Conservation (phyloP, 2,113 vertebrate genomes). For the Sinosuthora webbiana region DNA sequence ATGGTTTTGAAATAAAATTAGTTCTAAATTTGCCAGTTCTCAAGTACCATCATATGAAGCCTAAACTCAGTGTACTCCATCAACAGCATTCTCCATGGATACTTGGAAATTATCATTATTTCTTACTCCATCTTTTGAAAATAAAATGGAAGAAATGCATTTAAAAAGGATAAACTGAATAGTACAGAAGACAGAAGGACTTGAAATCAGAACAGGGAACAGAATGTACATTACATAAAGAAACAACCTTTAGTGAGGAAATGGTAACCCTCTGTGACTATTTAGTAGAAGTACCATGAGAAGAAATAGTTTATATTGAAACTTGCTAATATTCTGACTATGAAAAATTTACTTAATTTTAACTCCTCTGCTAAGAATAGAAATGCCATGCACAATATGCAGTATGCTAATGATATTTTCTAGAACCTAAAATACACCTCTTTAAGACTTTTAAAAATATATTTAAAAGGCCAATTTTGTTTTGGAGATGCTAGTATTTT, state of each 20-base stretch:
- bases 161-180: not conserved
- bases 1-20: not conserved
- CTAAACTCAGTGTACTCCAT: not conserved
- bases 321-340: not conserved
- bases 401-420: not conserved
- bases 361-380: not conserved
- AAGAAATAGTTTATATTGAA: not conserved
- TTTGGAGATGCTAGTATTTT: not conserved
- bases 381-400: not conserved
- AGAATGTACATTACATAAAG: not conserved
- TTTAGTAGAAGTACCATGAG: not conserved
- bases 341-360: not conserved
- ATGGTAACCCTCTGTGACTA: not conserved
- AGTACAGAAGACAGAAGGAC: not conserved
- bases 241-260: not conserved
- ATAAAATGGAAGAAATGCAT: not conserved
- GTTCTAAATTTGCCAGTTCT: not conserved
- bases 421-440: not conserved
- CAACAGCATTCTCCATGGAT: not conserved
- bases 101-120: not conserved
- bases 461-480: not conserved
- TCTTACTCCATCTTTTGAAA: not conserved
- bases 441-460: not conserved
- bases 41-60: not conserved
- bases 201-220: not conserved